Evolutionary conservation across 2,113 vertebrate genomes (phyloP).

Genomic region (Pithys albifrons): DNA sequence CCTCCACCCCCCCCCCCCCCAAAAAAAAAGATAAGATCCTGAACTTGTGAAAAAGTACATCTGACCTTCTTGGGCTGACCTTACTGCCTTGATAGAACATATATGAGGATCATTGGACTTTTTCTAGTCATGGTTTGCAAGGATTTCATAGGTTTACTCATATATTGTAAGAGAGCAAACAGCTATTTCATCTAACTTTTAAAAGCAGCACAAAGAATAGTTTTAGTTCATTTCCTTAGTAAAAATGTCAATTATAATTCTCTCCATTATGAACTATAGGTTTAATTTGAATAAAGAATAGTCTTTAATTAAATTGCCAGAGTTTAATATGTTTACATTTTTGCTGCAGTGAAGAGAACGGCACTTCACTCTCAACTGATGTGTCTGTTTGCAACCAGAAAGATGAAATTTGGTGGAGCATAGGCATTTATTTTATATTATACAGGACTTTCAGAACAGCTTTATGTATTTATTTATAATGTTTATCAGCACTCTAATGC

Average conservation of each 20-base stretch:
- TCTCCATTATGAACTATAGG: not conserved
- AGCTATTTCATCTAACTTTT: not conserved
- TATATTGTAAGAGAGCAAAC: not conserved
- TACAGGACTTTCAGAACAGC: conserved; percentile 61
- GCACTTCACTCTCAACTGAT: not conserved
- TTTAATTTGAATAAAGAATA: conserved; percentile 46
- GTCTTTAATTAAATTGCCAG: conserved; percentile 44
- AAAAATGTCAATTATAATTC: not conserved
- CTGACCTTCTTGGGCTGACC: not conserved
- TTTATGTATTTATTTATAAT: conserved; percentile 76
- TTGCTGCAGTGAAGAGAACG: conserved; percentile 36
- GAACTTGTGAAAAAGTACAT: not conserved
- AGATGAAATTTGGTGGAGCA: conserved; percentile 51
- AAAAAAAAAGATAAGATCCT: not conserved
- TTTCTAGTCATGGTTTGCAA: not conserved
- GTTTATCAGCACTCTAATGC: conserved; percentile 72
- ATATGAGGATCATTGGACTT: not conserved
- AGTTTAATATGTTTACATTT: conserved; percentile 58
- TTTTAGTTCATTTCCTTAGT: not conserved
- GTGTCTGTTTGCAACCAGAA: not conserved
- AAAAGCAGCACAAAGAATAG: not conserved
- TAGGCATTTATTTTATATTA: conserved; percentile 65
- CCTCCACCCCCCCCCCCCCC: accelerated
- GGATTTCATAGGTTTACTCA: not conserved
- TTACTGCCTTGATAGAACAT: not conserved